These are phyloP conservation scores for Grammomys surdaster DNA, from an alignment of 2,113 vertebrate species.

Conservation along the genomic window DNA sequence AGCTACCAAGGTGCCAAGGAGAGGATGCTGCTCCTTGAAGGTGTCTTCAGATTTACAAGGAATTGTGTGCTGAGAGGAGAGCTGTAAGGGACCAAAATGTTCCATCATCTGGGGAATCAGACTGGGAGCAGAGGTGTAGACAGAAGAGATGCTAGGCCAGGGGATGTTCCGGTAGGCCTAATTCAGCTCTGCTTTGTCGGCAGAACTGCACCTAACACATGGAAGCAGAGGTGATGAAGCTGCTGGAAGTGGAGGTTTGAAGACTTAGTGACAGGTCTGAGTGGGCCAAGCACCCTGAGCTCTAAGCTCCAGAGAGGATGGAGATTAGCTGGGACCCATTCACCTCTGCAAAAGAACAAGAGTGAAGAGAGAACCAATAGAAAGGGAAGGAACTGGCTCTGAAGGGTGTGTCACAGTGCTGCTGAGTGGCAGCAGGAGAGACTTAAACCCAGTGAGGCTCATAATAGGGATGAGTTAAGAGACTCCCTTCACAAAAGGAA, in stretches of 20 bases:
- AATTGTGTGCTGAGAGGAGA: not conserved
- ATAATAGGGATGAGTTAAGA: not conserved
- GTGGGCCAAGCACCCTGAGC: not conserved
- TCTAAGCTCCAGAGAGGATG: not conserved
- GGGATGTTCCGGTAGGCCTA: rapidly evolving
- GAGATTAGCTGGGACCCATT: not conserved
- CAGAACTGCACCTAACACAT: not conserved
- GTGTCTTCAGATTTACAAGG: not conserved
- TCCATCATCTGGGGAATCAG: rapidly evolving
- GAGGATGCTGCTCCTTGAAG: not conserved
- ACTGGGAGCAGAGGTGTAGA: not conserved
- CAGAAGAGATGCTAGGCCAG: not conserved
- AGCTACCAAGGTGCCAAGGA: not conserved
- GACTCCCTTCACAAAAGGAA: not conserved
- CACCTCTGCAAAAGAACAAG: not conserved
- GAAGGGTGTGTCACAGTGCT: not conserved
- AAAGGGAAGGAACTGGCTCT: not conserved
- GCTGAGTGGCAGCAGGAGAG: not conserved
- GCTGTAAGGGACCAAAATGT: rapidly evolving
- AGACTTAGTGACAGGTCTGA: not conserved
- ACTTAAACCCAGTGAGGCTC: not conserved
- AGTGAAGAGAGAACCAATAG: not conserved
- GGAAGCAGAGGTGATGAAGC: rapidly evolving
- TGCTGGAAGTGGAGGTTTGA: rapidly evolving
- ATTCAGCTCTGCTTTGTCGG: not conserved